phyloP scores from a whole-genome alignment of 2,888 invertebrate genomes.

The Ernsta delagoae region DNA sequence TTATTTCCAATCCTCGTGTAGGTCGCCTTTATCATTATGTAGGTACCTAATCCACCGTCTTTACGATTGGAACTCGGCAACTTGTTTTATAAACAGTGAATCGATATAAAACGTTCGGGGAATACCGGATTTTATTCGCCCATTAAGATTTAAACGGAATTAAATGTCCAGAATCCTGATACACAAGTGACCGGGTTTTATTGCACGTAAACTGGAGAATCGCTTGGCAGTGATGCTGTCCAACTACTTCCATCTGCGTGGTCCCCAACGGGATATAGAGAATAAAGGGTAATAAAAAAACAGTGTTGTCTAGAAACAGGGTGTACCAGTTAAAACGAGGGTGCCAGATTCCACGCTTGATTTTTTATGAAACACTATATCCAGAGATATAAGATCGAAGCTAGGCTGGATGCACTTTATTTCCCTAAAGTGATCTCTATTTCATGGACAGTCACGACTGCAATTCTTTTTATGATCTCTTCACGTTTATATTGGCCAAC shows the following conservation, averaged over 20 bases:
- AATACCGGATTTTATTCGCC: conserved; percentile 40
- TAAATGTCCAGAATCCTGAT: conserved; percentile 39
- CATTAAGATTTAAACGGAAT: conserved; percentile 42
- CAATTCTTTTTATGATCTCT: neutral
- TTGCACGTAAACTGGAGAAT: conserved; percentile 12
- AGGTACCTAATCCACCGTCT: no score
- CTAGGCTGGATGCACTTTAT: no score
- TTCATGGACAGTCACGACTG: neutral
- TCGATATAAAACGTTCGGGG: conserved; percentile 41
- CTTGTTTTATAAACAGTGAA: no score
- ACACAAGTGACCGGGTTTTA: conserved; percentile 20
- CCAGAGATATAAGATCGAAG: no score
- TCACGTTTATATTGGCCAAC: neutral
- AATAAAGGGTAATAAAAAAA: neutral
- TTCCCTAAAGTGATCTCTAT: neutral
- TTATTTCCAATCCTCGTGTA: no score
- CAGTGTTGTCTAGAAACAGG: neutral
- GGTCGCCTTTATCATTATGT: no score
- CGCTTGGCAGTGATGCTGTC: conserved; percentile 4
- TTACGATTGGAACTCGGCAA: no score
- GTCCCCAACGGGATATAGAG: neutral
- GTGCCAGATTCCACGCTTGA: no score
- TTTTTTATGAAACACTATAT: no score
- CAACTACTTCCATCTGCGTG: neutral
- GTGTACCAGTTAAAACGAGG: no score